Evolutionary conservation across 2,113 vertebrate species (phyloP), one percentile per base, ranked within the genome.

Genomic region (Nothobranchius kuhntae): DNA sequence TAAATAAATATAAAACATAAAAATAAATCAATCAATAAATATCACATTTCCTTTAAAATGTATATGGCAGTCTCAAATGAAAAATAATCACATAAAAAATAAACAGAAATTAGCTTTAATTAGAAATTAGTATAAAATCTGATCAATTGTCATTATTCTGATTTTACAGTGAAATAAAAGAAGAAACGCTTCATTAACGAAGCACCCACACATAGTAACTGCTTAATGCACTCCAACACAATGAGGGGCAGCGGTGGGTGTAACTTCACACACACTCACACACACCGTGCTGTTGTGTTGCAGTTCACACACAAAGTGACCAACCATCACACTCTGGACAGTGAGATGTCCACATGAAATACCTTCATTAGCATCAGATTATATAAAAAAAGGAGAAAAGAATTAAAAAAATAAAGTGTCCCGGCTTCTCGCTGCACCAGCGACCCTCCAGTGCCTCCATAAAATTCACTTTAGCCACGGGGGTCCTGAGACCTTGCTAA

Each of bases 391-490:
- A 11, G 2, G 24, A 30, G 13, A 14, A 15, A 36, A 8, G 3
- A 35, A 56, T 9, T 2, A 56, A 17, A 57, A 42, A 15, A 40
- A 10, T 9, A 42, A 42, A 42, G 10, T 42, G 75, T 86, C 78
- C 86, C 75, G 85, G 87, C 90, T 91, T 89, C 81, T 89, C 88
- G 89, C 91, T 89, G 81, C 87, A 89, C 83, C 86, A 82, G 84
- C 68, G 89, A 84, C 89, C 85, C 89, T 88, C 91, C 91, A 90
- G 90, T 85, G 83, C 85, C 87, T 90, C 91, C 83, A 90, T 91
- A 92, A 93, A 91, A 91, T 90, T 93, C 91, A 90, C 90, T 92
- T 93, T 88, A 91, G 86, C 91, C 81, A 67, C 71, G 52, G 91
- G 91, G 91, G 90, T 90, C 81, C 88, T 44, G 85, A 87, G 90